Evolutionary conservation across 2,113 vertebrate species (phyloP), one percentile per base, ranked within the genome.

Genomic region (Pundamilia nyererei): DNA sequence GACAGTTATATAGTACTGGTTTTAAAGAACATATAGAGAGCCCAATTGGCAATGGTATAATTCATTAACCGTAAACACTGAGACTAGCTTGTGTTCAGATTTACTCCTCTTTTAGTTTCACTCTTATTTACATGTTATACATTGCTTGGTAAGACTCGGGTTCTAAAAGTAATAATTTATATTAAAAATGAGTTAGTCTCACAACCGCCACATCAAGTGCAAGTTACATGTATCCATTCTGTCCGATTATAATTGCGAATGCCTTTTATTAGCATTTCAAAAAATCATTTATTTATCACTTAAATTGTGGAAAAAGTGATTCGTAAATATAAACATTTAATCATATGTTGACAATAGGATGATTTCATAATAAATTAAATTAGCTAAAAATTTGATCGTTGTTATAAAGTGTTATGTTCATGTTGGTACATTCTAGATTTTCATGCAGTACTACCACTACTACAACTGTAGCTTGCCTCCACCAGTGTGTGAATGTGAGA

Each of bases 241-340:
- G 3, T 26, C 40, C 1, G 0, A 17, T 45, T 11, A 72, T 0
- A 45, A 29, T 26, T 70, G 7, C 2, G 2, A 65, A n/a, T 65
- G 6, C 10, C 6, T 65, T 62, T 65, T n/a, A 12, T 38, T 17
- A n/a, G 17, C 60, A 12, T 65, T n/a, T 65, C 0, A 65, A n/a
- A 38, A 45, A 45, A 26, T 26, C 17, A 35, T 65, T 26, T 26
- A 26, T 26, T 26, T 26, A 26, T 26, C 26, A 26, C 26, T 26
- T 26, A 26, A 26, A 26, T 26, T 26, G 26, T 26, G 4, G 26
- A 26, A 26, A 26, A 26, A 26, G 26, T 26, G 26, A 26, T 26
- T 26, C 26, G 26, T 26, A 26, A 26, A 26, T 26, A 26, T 26
- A 26, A 26, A 26, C 17, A 35, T 65, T 72, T 72, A 72, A 72